Evolutionary conservation across 2,888 invertebrate genomes (phyloP).

Genomic region (Vandiemenella viatica): DNA sequence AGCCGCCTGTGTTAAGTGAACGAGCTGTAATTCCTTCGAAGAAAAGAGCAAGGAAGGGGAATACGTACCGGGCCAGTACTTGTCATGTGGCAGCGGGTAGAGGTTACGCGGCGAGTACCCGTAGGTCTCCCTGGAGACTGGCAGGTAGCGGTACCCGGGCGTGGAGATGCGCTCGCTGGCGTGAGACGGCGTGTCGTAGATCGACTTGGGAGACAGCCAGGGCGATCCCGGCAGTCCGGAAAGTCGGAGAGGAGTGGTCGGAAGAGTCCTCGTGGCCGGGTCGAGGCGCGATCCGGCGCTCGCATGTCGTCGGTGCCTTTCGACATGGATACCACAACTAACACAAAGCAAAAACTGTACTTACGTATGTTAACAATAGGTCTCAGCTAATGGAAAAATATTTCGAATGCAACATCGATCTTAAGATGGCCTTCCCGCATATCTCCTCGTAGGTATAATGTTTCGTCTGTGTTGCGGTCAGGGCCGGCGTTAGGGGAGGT

Average conservation of each 20-base stretch:
- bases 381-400: too few relatives aligned
- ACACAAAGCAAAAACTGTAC: too few relatives aligned
- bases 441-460: too few relatives aligned
- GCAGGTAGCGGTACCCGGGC: constrained; percentile 80
- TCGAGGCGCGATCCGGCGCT: constrained; percentile 52
- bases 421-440: too few relatives aligned
- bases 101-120: constrained; percentile 78
- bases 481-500: too few relatives aligned
- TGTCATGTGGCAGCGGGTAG: constrained; percentile 70
- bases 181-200: constrained; percentile 69
- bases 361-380: too few relatives aligned
- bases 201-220: constrained; percentile 70
- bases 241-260: constrained; percentile 51
- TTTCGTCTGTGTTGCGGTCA: too few relatives aligned
- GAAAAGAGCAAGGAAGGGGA: too few relatives aligned
- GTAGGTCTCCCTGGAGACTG: constrained; percentile 78
- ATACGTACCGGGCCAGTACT: constrained; percentile 76
- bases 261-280: constrained; percentile 48
- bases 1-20: too few relatives aligned
- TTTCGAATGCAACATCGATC: too few relatives aligned
- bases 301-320: constrained; percentile 82
- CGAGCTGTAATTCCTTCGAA: too few relatives aligned
- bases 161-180: constrained; percentile 73
- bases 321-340: too few relatives aligned
- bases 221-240: constrained; percentile 53